Base-by-base conservation (phyloP, 2,888 invertebrate species). In the Julus scandinavius region DNA sequence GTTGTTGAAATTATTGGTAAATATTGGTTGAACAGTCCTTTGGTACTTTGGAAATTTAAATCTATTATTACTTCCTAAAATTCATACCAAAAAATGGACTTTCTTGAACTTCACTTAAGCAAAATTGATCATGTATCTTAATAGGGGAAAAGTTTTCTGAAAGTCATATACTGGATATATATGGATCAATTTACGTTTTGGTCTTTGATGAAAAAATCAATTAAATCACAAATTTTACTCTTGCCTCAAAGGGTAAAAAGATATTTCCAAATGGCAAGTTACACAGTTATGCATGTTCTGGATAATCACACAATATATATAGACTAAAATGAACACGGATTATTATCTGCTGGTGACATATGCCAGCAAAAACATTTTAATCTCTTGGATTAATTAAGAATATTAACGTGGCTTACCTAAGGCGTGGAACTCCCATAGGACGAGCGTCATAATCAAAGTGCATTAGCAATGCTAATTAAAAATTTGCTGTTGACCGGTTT, bases 401-500 rank as follows among this genome's bases (percentile, higher is more conserved):
- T 20, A 3, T 9, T 29, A n/a, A 20, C 20, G 29, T 29, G 20
- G 72, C 29, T 20, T 72, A 29, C 20, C 6, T 29, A 72, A 29
- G 72, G 29, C 29, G 9, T 29, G 2, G 72, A 9, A 72, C 29
- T 20, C n/a, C n/a, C 58, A 54, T 15, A 63, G 58, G n/a, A 63
- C 15, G 6, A n/a, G 58, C 58, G 17, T 63, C 58, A n/a, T 63
- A 3, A 6, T n/a, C 20, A 45, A 29, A 29, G 29, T 54, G 54
- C 58, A 63, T 63, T 20, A 72, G 29, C 29, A 29, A 72, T 72
- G 72, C 72, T 29, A 72, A 72, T 72, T 20, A 72, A 72, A 29
- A 72, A 72, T 72, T 72, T 17, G 29, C 72, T 20, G 29, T 20
- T 72, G 72, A 72, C 72, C 72, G 72, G 72, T 72, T 72, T 72